Evolutionary conservation across 2,797 vertebrate genomes (phyloP).

Genomic region (Acanthurus leucopareius): DNA sequence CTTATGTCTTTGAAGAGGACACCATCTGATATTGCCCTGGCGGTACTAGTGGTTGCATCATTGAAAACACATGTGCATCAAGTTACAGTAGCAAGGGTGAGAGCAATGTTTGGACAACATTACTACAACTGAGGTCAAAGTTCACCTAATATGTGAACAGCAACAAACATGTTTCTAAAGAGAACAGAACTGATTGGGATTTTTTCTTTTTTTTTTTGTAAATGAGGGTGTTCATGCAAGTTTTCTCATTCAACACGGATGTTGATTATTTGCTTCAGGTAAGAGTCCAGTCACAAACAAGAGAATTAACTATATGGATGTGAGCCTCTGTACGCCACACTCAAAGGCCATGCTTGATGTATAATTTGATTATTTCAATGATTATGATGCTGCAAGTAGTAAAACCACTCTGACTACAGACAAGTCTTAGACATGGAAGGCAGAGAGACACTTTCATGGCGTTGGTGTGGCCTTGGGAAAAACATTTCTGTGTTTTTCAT

Average conservation of each 20-base stretch:
- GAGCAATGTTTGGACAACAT: constrained; percentile 56
- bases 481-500: constrained; percentile 47
- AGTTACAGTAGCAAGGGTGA: constrained; percentile 70
- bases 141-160: constrained; percentile 29
- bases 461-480: constrained; percentile 36
- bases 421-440: constrained; percentile 30
- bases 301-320: constrained; percentile 48
- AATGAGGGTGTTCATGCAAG: background rate
- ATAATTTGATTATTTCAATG: constrained; percentile 31
- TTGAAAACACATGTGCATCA: constrained; percentile 80
- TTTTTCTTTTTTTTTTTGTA: constrained; percentile 5
- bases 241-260: constrained; percentile 11
- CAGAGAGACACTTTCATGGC: constrained; percentile 37
- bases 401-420: constrained; percentile 38
- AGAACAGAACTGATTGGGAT: background rate
- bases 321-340: constrained; percentile 40
- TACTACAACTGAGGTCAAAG: constrained; percentile 50
- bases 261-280: constrained; percentile 11
- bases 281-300: constrained; percentile 36
- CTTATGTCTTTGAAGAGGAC: constrained; percentile 81
- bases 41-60: constrained; percentile 64
- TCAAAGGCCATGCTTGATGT: constrained; percentile 11
- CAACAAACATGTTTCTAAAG: constrained; percentile 1
- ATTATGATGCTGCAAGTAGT: constrained; percentile 48
- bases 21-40: constrained; percentile 76